Evolutionary conservation across 1,140 invertebrate genomes (phyloP).

Genomic region (Trichonephila clavata): DNA sequence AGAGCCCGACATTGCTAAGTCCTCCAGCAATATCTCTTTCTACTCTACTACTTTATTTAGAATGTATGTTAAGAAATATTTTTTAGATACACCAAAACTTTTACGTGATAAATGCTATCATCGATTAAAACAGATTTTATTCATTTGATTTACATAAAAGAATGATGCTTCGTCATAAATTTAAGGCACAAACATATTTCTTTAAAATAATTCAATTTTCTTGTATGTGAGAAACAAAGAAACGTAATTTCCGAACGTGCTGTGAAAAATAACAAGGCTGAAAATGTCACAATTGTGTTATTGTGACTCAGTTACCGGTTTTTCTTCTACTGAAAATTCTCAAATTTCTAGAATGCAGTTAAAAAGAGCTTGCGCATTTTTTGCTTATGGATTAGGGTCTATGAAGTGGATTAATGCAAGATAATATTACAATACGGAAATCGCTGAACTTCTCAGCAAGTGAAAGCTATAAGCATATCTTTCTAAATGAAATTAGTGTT

Average conservation of each 20-base stretch:
- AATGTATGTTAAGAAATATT: too few relatives aligned
- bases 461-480: neutral
- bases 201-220: neutral
- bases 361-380: neutral
- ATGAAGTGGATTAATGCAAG: neutral
- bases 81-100: too few relatives aligned
- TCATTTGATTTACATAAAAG: too few relatives aligned
- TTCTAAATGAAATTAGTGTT: neutral
- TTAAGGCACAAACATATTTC: neutral
- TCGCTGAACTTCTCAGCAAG: neutral
- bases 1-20: too few relatives aligned
- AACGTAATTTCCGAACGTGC: neutral
- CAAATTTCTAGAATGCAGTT: neutral
- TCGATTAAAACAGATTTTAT: too few relatives aligned
- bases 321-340: neutral
- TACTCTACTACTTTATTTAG: too few relatives aligned
- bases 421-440: neutral
- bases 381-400: neutral
- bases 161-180: neutral
- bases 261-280: neutral
- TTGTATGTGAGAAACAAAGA: neutral
- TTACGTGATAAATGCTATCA: too few relatives aligned
- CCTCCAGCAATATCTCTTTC: too few relatives aligned
- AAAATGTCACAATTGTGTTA: slow-evolving; percentile 19
- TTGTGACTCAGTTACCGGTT: neutral